Evolutionary conservation across 1,140 invertebrate genomes (phyloP).

Genomic region (Onthophagus taurus): DNA sequence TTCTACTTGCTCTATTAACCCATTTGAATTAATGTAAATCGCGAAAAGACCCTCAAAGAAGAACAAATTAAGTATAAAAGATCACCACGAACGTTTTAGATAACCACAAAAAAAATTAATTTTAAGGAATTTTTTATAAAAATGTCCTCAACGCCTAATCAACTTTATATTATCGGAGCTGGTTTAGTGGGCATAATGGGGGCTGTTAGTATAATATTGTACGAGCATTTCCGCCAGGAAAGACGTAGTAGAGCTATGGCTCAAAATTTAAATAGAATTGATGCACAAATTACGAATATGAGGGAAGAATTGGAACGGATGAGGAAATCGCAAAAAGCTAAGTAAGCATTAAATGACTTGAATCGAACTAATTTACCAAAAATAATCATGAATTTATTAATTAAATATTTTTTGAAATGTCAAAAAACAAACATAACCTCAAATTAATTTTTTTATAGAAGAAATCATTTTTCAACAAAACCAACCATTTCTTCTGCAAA

Average conservation of each 20-base stretch:
- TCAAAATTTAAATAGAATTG: slow-evolving; percentile 43
- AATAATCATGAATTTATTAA: not conserved
- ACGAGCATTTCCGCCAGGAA: slow-evolving; percentile 51
- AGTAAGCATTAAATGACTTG: not conserved
- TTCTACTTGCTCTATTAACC: no score
- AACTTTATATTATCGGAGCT: slow-evolving; percentile 40
- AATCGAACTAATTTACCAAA: not conserved
- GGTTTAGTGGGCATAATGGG: slow-evolving; percentile 53
- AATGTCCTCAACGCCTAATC: slow-evolving; percentile 13
- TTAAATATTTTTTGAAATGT: no score
- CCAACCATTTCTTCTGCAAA: slow-evolving; percentile 21
- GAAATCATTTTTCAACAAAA: not conserved
- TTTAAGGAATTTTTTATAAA: no score
- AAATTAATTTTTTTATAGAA: slow-evolving; percentile 6
- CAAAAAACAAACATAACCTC: no score
- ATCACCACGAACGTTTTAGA: no score
- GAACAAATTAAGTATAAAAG: no score
- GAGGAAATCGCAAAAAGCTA: not conserved
- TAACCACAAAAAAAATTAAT: no score
- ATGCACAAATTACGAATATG: slow-evolving; percentile 42
- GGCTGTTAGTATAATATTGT: slow-evolving; percentile 51
- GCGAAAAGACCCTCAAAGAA: no score
- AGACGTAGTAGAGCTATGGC: slow-evolving; percentile 41
- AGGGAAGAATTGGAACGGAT: slow-evolving; percentile 44
- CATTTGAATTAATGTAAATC: no score